phyloP scores from a whole-genome alignment of 2,113 vertebrate genomes.

The Acrocephalus kingi region DNA sequence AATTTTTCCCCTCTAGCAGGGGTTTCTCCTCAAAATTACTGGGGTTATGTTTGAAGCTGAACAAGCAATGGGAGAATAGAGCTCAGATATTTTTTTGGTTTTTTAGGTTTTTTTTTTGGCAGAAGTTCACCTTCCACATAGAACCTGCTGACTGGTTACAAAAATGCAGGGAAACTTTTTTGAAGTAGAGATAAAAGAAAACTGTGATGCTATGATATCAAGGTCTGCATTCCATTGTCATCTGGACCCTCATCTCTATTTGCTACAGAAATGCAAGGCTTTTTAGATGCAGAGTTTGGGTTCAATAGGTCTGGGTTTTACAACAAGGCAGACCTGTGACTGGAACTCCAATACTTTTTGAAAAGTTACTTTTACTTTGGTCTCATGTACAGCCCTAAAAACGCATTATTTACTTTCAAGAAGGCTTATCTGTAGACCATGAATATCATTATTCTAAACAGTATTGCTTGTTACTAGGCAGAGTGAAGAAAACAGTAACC shows the following conservation, averaged over 20 bases:
- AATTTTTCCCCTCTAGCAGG: neutral
- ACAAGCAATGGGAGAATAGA: neutral
- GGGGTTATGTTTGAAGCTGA: neutral
- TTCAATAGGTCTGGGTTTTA: neutral
- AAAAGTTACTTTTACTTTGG: neutral
- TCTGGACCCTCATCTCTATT: neutral
- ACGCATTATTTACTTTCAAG: neutral
- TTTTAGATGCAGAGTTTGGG: neutral
- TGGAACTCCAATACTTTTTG: neutral
- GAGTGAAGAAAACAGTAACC: neutral
- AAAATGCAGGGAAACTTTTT: neutral
- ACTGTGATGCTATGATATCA: neutral
- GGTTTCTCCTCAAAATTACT: neutral
- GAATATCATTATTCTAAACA: neutral
- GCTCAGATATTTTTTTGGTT: neutral
- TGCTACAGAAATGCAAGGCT: neutral
- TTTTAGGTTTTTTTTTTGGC: neutral
- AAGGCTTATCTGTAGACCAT: neutral
- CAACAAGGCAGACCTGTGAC: accelerated
- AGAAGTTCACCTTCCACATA: neutral
- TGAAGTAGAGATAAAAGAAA: neutral
- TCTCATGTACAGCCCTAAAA: accelerated
- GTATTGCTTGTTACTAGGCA: neutral
- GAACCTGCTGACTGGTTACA: neutral
- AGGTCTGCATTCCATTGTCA: neutral